Evolutionary conservation across 2,113 vertebrate species (phyloP).

Genomic region (human (Homo sapiens)): DNA sequence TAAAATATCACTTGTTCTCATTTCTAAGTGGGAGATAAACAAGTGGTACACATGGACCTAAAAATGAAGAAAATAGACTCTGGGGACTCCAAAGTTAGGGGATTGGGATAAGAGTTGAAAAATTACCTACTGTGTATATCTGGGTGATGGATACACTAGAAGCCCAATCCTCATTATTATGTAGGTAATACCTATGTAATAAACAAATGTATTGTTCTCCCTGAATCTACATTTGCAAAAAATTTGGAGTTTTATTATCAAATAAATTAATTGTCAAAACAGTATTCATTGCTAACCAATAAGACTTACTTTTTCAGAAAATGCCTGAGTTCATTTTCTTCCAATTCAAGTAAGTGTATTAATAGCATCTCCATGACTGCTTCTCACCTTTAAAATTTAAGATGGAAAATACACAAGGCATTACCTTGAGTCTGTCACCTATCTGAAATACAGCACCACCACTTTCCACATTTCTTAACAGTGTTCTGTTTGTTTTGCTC

Average conservation of each 20-base stretch:
- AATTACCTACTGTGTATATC: no score
- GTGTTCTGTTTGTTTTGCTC: not conserved
- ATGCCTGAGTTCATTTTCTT: not conserved
- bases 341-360: not conserved
- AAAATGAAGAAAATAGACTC: no score
- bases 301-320: not conserved
- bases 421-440: not conserved
- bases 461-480: slow-evolving; percentile 22
- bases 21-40: no score
- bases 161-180: no score
- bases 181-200: no score
- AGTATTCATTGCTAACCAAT: slow-evolving; percentile 21
- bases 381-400: not conserved
- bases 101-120: no score
- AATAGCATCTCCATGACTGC: not conserved
- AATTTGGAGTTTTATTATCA: slow-evolving; percentile 19
- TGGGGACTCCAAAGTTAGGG: no score
- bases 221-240: not conserved
- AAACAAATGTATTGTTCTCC: no score
- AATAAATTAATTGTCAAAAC: slow-evolving; percentile 41
- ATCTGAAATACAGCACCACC: not conserved
- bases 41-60: no score
- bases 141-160: no score
- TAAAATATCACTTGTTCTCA: no score
- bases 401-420: not conserved